Evolutionary conservation across 2,888 invertebrate species (phyloP), one percentile per base, ranked within the genome.

Genomic region (Cheilosia soror): DNA sequence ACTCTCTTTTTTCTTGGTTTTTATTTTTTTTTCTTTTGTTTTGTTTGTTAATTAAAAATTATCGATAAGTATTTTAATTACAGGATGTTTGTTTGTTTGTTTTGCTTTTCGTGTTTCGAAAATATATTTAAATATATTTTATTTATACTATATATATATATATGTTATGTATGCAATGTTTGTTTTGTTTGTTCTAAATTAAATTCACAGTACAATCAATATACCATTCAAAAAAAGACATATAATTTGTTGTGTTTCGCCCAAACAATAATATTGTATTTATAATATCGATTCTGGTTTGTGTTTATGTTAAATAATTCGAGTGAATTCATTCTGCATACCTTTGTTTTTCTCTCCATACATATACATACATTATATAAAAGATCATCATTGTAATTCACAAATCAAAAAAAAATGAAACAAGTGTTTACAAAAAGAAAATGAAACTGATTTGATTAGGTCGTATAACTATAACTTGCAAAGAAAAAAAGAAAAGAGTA

Each of bases 31-130:
- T 75, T 80, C 51, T 68, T 72, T 49, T 71, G 51, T 57, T 69
- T 53, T 42, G 57, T 77, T 81, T 85, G 85, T 85, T 85, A 85
- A 85, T 85, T 85, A 85, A 85, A 85, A 85, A 85, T 85, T 85
- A 85, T 85, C 85, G 81, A 85, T 85, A 85, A 85, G 84, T 85
- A 85, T 85, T 80, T 77, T 85, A 85, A 81, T 85, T 85, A 85
- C 85, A 85, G 85, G 85, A 85, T 85, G 85, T 80, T 84, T 73
- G 44, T 69, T 81, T 81, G 66, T 73, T 75, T 85, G 80, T 81
- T 81, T 77, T 77, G 72, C 76, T 85, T 51, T 81, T 76, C 81
- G 85, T 71, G 71, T 81, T 85, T 72, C 81, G 85, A 85, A 85
- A 85, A 85, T 81, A 85, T 76, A 72, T 85, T 73, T 75, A 82